Base-by-base conservation (phyloP, 2,113 vertebrate genomes). In the Channa argus region DNA sequence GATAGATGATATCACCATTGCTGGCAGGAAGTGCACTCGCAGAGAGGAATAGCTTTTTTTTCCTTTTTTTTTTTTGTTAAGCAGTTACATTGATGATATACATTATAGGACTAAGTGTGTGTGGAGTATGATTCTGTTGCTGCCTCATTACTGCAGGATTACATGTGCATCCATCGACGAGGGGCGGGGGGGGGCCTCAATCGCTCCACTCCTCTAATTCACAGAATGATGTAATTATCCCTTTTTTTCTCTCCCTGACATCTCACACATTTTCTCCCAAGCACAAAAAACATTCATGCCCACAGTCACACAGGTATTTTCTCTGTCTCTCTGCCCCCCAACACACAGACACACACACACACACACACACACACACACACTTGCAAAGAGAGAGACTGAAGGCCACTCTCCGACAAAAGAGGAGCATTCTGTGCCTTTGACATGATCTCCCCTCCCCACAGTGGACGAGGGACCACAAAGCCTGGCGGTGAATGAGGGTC, bases 401-500 rank as follows among this genome's bases (percentile, higher is more conserved):
- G 83, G 75, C 84, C 84, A 66, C 77, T 79, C 65, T 9, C 2
- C 11, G 50, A 85, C 85, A 88, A 91, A 91, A 88, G 83, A 85
- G 80, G 55, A 87, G 82, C 69, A 71, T 91, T 91, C 80, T 77
- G 82, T 69, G 70, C 64, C 86, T 85, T 88, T 89, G 91, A 86
- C 88, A 91, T 88, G 87, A 90, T 92, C 86, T 80, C 86, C 84
- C 92, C 93, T 93, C 91, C 92, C 91, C 82, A 82, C 85, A 87
- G 92, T 92, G 94, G 95, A 94, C 93, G 93, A 89, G 68, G 79
- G 73, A 39, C 62, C 89, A 93, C 93, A 93, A 93, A 94, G 94
- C 91, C 83, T 58, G 89, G 89, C 68, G 83, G 41, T 95, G 95
- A 95, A 96, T 96, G 94, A 83, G 93, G 96, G 95, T 96, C 96